Evolutionary conservation across 2,797 vertebrate species (phyloP).

Genomic region (Salmo trutta): DNA sequence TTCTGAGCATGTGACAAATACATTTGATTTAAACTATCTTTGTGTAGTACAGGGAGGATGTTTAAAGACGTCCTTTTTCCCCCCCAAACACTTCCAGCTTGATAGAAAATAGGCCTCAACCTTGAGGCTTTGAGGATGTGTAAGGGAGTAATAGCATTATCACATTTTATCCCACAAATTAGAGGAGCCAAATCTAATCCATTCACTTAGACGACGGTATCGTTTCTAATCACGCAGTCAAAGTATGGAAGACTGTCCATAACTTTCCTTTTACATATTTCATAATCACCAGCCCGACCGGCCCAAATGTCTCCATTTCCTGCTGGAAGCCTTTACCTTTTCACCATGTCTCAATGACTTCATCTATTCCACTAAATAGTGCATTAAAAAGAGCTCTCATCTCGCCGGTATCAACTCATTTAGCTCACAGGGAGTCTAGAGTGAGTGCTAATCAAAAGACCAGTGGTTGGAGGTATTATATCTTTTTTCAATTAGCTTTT

Average conservation of each 20-base stretch:
- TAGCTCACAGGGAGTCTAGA: constrained; percentile 7
- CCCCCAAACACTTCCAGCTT: background rate
- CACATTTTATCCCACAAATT: background rate
- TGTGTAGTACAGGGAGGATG: background rate
- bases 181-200: background rate
- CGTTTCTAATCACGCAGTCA: background rate
- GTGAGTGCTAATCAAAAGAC: constrained; percentile 20
- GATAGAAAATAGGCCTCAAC: background rate
- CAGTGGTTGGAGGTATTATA: background rate
- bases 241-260: background rate
- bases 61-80: background rate
- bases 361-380: background rate
- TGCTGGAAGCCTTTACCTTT: background rate
- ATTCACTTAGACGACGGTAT: background rate
- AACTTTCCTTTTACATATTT: background rate
- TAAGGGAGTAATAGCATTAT: background rate
- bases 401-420: constrained; percentile 4
- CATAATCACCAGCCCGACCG: background rate
- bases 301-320: background rate
- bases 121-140: background rate
- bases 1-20: no score
- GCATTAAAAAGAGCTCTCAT: background rate
- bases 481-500: background rate
- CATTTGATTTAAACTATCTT: background rate
- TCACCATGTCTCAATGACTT: background rate